These are phyloP conservation scores for Brachionus manjavacas DNA, from an alignment of 1,140 invertebrate species.

Conservation along the genomic window DNA sequence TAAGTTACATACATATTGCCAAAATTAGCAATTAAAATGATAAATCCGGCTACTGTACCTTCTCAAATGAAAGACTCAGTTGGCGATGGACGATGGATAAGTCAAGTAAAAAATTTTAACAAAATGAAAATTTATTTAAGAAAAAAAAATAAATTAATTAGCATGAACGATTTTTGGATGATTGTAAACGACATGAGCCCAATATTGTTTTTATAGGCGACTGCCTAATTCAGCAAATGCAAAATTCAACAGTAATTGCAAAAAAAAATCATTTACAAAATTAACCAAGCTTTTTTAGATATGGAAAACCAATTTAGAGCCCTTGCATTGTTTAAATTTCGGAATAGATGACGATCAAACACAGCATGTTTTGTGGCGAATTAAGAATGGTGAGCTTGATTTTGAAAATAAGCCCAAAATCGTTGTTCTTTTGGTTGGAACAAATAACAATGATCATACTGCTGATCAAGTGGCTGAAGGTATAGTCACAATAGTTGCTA, in stretches of 20 bases:
- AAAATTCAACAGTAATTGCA: conserved; percentile 64
- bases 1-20: background rate
- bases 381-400: conserved; percentile 79
- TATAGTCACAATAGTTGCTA: conserved; percentile 69
- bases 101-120: conserved; percentile 50
- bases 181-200: conserved; percentile 76
- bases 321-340: conserved; percentile 80
- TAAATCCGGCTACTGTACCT: conserved; percentile 58
- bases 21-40: background rate
- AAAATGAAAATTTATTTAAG: background rate
- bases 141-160: conserved; percentile 50
- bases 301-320: conserved; percentile 78
- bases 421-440: conserved; percentile 76
- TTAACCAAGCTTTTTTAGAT: conserved; percentile 54
- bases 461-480: conserved; percentile 74
- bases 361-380: conserved; percentile 80
- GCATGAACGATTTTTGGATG: conserved; percentile 74
- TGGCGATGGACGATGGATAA: conserved; percentile 64
- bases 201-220: conserved; percentile 86
- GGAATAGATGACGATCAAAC: conserved; percentile 80
- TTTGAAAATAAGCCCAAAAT: conserved; percentile 63
- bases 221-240: conserved; percentile 72
- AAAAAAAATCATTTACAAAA: background rate
- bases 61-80: conserved; percentile 61
- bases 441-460: conserved; percentile 74